phyloP scores from a whole-genome alignment of 2,888 invertebrate species.

The Drosophila nigritarsus region DNA sequence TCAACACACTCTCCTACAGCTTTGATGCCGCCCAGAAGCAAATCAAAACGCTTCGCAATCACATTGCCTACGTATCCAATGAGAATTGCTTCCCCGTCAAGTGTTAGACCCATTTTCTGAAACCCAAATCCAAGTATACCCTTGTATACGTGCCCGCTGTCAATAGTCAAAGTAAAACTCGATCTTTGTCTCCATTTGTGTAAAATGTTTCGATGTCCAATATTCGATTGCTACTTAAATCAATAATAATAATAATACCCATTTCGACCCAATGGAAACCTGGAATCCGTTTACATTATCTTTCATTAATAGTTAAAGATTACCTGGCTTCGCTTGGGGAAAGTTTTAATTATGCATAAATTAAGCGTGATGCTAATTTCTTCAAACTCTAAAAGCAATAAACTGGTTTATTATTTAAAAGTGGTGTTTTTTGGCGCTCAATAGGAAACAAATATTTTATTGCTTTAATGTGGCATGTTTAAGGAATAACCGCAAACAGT shows the following conservation, averaged over 20 bases:
- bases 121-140: not conserved
- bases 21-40: slow-evolving; percentile 84
- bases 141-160: slow-evolving; percentile 1
- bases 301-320: not conserved
- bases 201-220: not conserved
- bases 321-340: not conserved
- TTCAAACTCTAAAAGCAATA: not conserved
- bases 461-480: slow-evolving; percentile 63
- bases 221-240: not conserved
- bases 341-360: slow-evolving; percentile 5
- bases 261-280: not conserved
- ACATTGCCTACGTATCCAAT: slow-evolving; percentile 83
- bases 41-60: slow-evolving; percentile 84
- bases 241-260: not conserved
- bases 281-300: not conserved
- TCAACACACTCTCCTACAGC: slow-evolving; percentile 83
- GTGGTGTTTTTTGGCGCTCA: slow-evolving; percentile 67
- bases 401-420: no score
- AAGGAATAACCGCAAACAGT: slow-evolving; percentile 51
- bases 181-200: not conserved
- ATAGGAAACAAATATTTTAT: slow-evolving; percentile 66
- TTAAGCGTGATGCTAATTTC: not conserved
- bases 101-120: slow-evolving; percentile 55
- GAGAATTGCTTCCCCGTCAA: slow-evolving; percentile 84
- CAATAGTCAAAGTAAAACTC: not conserved